phyloP scores from a whole-genome alignment of 92 coral and sea anemone genomes.

The Scolanthus callimorphus region DNA sequence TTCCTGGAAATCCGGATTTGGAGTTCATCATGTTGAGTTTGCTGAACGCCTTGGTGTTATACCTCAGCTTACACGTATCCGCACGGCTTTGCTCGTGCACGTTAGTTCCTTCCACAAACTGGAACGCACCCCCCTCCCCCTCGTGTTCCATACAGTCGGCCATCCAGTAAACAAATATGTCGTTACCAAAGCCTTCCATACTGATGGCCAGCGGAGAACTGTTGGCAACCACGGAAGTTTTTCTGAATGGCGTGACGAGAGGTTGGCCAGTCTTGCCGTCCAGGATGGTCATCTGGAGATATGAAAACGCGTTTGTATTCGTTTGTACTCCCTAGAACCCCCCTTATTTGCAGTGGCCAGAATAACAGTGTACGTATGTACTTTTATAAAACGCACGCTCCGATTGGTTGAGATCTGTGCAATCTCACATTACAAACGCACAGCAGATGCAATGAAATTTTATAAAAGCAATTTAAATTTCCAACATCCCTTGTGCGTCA shows the following conservation, averaged over 20 bases:
- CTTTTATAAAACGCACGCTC: neutral
- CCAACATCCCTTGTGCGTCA: no score
- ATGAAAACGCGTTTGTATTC: no score
- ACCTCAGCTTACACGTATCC: constrained; percentile 90
- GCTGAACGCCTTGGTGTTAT: constrained; percentile 89
- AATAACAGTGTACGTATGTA: neutral
- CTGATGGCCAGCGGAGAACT: constrained; percentile 90
- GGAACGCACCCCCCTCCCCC: constrained; percentile 85
- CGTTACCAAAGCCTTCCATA: constrained; percentile 94
- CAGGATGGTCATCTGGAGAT: constrained; percentile 73
- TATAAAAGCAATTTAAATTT: no score
- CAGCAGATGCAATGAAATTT: no score
- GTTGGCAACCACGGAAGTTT: constrained; percentile 83
- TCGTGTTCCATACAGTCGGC: constrained; percentile 93
- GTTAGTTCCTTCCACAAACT: constrained; percentile 96
- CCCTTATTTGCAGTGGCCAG: no score
- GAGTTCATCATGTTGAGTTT: constrained; percentile 71
- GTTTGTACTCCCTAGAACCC: no score
- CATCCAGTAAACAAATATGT: constrained; percentile 85
- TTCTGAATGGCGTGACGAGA: constrained; percentile 55
- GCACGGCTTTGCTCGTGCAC: constrained; percentile 99
- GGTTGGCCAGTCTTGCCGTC: constrained; percentile 93
- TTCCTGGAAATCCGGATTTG: constrained; percentile 87
- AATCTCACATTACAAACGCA: no score
- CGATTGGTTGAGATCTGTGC: neutral